phyloP scores from a whole-genome alignment of 2,888 invertebrate species.

The Nesidiocoris tenuis region DNA sequence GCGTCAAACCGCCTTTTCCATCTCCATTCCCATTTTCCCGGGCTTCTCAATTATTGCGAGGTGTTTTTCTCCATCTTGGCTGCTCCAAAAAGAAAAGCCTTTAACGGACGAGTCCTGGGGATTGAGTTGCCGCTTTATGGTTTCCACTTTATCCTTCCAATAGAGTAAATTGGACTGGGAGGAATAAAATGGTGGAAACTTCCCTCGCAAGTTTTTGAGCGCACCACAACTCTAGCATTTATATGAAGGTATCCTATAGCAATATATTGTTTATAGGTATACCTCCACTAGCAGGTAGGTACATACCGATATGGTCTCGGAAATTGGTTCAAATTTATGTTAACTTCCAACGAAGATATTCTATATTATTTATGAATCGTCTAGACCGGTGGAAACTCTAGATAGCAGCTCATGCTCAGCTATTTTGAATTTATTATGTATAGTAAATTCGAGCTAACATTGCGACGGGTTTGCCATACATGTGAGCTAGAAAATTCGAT shows the following conservation, averaged over 20 bases:
- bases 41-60: conserved; percentile 31
- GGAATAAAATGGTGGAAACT: background rate
- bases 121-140: conserved; percentile 23
- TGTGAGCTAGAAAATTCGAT: no score
- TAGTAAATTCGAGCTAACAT: no score
- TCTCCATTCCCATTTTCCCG: conserved; percentile 19
- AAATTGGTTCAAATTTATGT: conserved; percentile 29
- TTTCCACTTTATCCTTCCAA: conserved; percentile 26
- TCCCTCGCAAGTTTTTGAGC: background rate
- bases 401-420: no score
- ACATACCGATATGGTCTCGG: no score
- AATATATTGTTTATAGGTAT: no score
- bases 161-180: conserved; percentile 28
- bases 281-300: no score
- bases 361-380: conserved; percentile 14
- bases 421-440: no score
- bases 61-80: conserved; percentile 12
- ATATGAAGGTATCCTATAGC: no score
- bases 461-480: no score
- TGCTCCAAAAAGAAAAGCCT: conserved; percentile 7
- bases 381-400: no score
- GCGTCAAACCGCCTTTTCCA: conserved; percentile 15
- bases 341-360: conserved; percentile 7
- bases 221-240: background rate
- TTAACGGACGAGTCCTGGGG: background rate